Evolutionary conservation across 2,113 vertebrate species (phyloP).

Genomic region (Cephalophus harveyi): DNA sequence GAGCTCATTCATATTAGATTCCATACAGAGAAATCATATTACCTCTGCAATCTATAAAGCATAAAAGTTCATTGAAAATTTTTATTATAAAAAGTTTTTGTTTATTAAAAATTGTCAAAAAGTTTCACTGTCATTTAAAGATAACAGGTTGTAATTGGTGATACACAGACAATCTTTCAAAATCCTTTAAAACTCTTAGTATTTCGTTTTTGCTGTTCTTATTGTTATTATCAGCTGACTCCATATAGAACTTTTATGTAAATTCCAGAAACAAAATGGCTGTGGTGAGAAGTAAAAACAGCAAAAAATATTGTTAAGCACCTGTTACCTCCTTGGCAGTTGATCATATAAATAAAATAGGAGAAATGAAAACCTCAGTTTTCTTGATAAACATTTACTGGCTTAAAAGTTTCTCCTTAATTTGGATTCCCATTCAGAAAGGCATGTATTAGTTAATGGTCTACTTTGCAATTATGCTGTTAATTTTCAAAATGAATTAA

Average conservation of each 20-base stretch:
- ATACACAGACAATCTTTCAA: background rate
- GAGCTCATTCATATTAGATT: background rate
- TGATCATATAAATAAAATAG: slow-evolving; percentile 5
- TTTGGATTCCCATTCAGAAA: slow-evolving; percentile 34
- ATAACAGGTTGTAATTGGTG: background rate
- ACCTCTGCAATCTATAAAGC: background rate
- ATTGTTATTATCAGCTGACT: background rate
- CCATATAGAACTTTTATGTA: background rate
- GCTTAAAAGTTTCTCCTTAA: background rate
- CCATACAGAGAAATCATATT: background rate
- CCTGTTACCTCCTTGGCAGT: background rate
- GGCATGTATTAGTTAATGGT: background rate
- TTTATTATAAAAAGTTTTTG: background rate
- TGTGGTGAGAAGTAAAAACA: background rate
- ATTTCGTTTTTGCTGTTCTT: background rate
- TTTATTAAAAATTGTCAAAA: background rate
- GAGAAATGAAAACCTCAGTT: background rate
- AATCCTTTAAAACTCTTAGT: background rate
- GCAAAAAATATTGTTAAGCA: slow-evolving; percentile 9
- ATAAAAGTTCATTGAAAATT: background rate
- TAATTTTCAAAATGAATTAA: slow-evolving; percentile 36
- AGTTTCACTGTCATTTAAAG: background rate
- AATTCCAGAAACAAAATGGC: background rate
- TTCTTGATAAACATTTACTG: slow-evolving; percentile 42
- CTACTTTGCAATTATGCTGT: background rate